Evolutionary conservation across 2,888 invertebrate genomes (phyloP).

Genomic region (Terebella lapidaria): DNA sequence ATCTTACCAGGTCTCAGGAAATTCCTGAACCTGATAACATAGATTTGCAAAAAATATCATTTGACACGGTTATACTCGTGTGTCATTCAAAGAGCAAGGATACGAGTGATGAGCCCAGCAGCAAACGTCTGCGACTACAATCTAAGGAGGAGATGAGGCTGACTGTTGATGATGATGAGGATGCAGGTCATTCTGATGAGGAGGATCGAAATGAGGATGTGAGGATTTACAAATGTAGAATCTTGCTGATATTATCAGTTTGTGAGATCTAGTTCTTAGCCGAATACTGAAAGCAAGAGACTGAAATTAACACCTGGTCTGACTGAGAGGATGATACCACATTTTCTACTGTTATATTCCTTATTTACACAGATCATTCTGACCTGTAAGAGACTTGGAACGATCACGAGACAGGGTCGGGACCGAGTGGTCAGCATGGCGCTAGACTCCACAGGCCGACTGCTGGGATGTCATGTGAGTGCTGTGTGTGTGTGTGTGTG

Average conservation of each 20-base stretch:
- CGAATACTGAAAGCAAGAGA: too few relatives aligned
- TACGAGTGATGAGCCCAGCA: too few relatives aligned
- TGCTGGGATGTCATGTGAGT: conserved; percentile 70
- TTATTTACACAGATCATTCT: conserved; percentile 6
- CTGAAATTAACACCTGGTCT: too few relatives aligned
- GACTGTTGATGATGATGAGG: background rate
- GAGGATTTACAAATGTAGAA: too few relatives aligned
- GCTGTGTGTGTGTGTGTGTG: background rate
- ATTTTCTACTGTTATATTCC: too few relatives aligned
- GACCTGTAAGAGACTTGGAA: conserved; percentile 63
- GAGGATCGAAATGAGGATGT: background rate
- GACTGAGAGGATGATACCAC: too few relatives aligned
- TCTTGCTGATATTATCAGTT: too few relatives aligned
- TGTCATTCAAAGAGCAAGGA: too few relatives aligned
- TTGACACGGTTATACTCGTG: too few relatives aligned
- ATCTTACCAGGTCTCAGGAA: too few relatives aligned
- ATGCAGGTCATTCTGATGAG: background rate
- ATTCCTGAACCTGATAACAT: background rate
- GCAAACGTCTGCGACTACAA: background rate
- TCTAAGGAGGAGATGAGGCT: background rate
- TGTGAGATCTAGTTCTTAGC: too few relatives aligned
- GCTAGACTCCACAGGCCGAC: conserved; percentile 67
- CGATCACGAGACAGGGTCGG: conserved; percentile 70
- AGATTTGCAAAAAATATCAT: background rate
- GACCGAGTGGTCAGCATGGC: conserved; percentile 74